These are phyloP conservation scores for Phyllotreta striolata DNA, from an alignment of 2,888 invertebrate genomes.

Conservation along the genomic window DNA sequence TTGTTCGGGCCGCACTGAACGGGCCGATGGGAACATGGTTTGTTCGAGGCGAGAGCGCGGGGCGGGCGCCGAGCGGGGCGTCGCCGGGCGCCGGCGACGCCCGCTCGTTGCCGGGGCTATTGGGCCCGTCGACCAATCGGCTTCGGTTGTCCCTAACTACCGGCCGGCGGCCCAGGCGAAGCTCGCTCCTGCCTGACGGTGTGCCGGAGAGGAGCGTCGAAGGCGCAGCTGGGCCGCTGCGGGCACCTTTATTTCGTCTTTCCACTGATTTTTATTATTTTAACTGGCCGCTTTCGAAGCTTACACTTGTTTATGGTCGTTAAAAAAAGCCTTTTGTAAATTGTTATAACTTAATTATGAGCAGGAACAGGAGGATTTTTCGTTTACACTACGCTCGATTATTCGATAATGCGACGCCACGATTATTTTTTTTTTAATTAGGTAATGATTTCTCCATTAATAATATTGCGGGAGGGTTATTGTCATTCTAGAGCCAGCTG, in stretches of 20 bases:
- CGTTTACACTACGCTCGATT: not conserved
- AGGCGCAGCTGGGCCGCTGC: constrained; percentile 42
- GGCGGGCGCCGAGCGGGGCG: constrained; percentile 42
- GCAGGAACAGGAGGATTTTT: constrained; percentile 33
- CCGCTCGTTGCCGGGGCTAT: constrained; percentile 48
- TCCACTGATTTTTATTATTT: constrained; percentile 57
- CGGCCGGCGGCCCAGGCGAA: constrained; percentile 42
- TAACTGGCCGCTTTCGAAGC: constrained; percentile 58
- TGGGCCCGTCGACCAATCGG: constrained; percentile 49
- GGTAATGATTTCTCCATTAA: too few species aligned
- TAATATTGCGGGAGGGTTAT: too few species aligned
- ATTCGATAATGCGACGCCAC: not conserved
- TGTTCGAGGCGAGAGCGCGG: constrained; percentile 34
- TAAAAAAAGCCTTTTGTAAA: constrained; percentile 58
- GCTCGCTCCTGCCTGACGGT: constrained; percentile 17
- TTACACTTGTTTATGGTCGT: constrained; percentile 60
- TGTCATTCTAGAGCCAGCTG: not conserved
- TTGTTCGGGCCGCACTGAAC: constrained; percentile 53
- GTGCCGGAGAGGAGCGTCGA: not conserved
- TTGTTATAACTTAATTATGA: constrained; percentile 60
- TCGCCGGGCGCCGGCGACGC: constrained; percentile 39
- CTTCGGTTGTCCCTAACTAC: constrained; percentile 47
- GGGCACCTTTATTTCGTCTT: constrained; percentile 55
- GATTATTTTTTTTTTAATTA: too few species aligned
- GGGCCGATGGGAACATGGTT: constrained; percentile 46